Percentiles rank a stretch among this genome's conserved stretches.
Evolutionary conservation across 2,888 invertebrate species (phyloP).

Genomic region (Lasioglossum figueresi): DNA sequence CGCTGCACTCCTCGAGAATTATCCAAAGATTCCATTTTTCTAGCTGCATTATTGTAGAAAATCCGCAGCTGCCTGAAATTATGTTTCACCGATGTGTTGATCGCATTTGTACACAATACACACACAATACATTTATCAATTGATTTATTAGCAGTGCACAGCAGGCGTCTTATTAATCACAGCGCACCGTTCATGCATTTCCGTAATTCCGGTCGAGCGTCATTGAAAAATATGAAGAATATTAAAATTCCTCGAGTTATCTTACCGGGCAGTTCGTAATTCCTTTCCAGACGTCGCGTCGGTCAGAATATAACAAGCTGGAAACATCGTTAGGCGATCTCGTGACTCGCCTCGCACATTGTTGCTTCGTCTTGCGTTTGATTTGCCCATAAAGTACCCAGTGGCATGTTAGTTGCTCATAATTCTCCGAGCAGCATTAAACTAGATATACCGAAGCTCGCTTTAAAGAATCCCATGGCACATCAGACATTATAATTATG

Average conservation of each 20-base stretch:
- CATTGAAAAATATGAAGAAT: background rate
- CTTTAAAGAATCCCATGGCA: constrained; percentile 6
- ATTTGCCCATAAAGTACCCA: constrained; percentile 4
- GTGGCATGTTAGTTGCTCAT: constrained; percentile 6
- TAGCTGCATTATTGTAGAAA: no score
- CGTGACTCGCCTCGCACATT: constrained; percentile 1
- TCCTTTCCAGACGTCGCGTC: background rate
- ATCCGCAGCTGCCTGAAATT: no score
- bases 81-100: no score
- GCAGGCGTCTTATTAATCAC: background rate
- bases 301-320: background rate
- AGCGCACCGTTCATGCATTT: background rate
- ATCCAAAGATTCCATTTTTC: no score
- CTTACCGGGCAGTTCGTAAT: background rate
- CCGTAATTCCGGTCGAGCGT: background rate
- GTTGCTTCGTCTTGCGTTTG: background rate
- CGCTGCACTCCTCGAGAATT: no score
- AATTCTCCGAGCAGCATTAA: background rate
- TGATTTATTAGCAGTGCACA: background rate
- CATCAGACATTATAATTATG: constrained; percentile 8
- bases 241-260: background rate
- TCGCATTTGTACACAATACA: no score
- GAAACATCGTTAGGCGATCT: background rate
- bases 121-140: background rate
- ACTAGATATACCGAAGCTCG: background rate